phyloP scores from a whole-genome alignment of 2,797 vertebrate species.

The Aselliscus stoliczkanus region DNA sequence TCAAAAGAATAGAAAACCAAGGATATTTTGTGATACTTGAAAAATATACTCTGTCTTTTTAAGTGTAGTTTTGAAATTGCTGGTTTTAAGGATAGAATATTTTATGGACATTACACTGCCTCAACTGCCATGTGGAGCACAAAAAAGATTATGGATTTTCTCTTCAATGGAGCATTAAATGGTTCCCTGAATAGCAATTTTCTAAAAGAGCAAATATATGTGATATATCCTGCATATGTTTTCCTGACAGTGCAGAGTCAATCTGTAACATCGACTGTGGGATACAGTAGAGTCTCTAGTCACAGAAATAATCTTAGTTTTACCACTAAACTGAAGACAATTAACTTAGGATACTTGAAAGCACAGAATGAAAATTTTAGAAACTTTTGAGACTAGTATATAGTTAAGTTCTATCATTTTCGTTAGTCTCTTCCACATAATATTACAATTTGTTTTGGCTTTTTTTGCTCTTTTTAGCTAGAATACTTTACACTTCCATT shows the following conservation, averaged over 20 bases:
- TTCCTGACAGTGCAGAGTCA: not conserved
- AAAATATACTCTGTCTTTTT: conserved; percentile 54
- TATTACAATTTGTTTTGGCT: not conserved
- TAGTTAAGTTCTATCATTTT: not conserved
- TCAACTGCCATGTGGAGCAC: conserved; percentile 36
- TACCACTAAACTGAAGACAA: not conserved
- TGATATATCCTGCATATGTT: conserved; percentile 41
- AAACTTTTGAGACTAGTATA: not conserved
- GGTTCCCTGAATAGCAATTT: conserved; percentile 57
- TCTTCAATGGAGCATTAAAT: conserved; percentile 70
- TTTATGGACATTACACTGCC: conserved; percentile 58
- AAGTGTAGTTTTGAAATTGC: conserved; percentile 25
- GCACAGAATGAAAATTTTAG: not conserved
- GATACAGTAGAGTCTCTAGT: not conserved
- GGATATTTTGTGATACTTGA: conserved; percentile 18
- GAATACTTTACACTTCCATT: not conserved
- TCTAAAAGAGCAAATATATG: conserved; percentile 48
- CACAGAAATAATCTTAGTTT: conserved; percentile 12
- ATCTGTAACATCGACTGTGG: not conserved
- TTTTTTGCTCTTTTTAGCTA: not conserved
- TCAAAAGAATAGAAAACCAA: conserved; percentile 12
- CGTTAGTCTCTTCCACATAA: not conserved
- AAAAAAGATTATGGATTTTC: conserved; percentile 55
- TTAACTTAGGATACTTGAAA: conserved; percentile 25
- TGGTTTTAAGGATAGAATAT: conserved; percentile 58